Base-by-base conservation (phyloP, 1,140 invertebrate species). In the Solenopsis invicta region DNA sequence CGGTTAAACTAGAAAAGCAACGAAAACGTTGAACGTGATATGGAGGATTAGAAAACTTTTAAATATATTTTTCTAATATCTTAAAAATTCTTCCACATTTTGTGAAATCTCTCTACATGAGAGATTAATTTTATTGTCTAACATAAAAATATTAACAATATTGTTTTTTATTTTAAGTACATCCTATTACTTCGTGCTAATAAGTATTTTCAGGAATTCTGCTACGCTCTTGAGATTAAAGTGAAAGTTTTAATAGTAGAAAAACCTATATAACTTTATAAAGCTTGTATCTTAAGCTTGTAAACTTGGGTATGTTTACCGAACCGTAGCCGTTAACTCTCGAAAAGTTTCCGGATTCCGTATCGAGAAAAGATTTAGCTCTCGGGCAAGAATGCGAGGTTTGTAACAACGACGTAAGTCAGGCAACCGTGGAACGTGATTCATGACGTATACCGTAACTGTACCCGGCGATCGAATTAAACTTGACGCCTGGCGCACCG, bases 401-500 rank as follows among this genome's bases (percentile, higher is more conserved):
- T 74, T 66, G 81, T 41, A 74, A 64, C 64, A 76, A 76, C 66
- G 21, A 69, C 54, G 74, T 67, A 81, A 89, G 62, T 85, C 78
- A 74, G 59, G 85, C 69, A 87, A 85, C 82, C 87, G 56, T 77
- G 69, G 85, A 76, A 90, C 62, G 90, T 90, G 87, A 91, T 92
- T 91, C 85, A 89, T 84, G 81, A 34, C 59, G 76, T 72, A 75
- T 85, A 87, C 86, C 89, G 89, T 91, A 75, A 76, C 82, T 77
- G 74, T 71, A 64, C 45, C 64, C 69, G n/a, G 67, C 85, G 86
- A 92, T 91, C 86, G 90, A 89, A 92, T 92, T 92, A 92, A 92
- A 87, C 90, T 66, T 81, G 87, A 91, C 86, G 87, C 80, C 71
- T 37, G 34, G 59, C 66, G 29, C 45, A 48, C 72, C 18, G 56